A percentile compares a stretch with the other conserved stretches of the same genome.
These are phyloP conservation scores for Carposina sasakii DNA, from an alignment of 1,140 invertebrate species.

Conservation along the genomic window DNA sequence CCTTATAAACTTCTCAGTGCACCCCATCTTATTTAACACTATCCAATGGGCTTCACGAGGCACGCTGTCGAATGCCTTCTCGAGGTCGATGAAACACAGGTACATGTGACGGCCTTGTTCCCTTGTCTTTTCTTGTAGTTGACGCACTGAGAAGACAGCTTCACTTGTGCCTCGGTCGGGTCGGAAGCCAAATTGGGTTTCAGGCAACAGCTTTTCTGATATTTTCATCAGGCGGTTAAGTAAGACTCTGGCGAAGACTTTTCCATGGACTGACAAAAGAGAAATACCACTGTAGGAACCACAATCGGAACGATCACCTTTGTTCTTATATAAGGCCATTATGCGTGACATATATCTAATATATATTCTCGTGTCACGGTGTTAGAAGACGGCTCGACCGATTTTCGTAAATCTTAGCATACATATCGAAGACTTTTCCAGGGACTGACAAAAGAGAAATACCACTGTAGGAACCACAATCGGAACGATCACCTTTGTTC, in stretches of 20 bases:
- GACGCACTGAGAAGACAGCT: slow-evolving; percentile 6
- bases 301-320: slow-evolving; percentile 11
- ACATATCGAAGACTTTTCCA: slow-evolving; percentile 12
- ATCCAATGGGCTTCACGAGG: slow-evolving; percentile 1
- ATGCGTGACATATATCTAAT: slow-evolving; percentile 14
- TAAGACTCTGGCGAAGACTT: slow-evolving; percentile 8
- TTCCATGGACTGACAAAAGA: slow-evolving; percentile 4
- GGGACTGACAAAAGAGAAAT: slow-evolving; percentile 6
- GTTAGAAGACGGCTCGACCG: too few relatives aligned
- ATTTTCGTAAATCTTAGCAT: too few relatives aligned
- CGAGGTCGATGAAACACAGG: slow-evolving; percentile 4
- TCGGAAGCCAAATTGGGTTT: slow-evolving; percentile 12
- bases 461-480: slow-evolving; percentile 8
- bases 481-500: slow-evolving; percentile 11
- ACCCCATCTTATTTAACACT: background rate
- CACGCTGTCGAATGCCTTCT: slow-evolving; percentile 8
- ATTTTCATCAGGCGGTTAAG: slow-evolving; percentile 5
- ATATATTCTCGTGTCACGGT: too few relatives aligned
- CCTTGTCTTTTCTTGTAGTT: slow-evolving; percentile 6
- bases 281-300: slow-evolving; percentile 10
- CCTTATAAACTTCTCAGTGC: background rate
- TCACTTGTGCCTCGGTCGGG: slow-evolving; percentile 6
- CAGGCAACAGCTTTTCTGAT: slow-evolving; percentile 5
- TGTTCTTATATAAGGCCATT: slow-evolving; percentile 5
- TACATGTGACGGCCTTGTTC: slow-evolving; percentile 5